Conservation (phyloP, 2,888 invertebrate genomes). For the Drosophila peninsularis region DNA sequence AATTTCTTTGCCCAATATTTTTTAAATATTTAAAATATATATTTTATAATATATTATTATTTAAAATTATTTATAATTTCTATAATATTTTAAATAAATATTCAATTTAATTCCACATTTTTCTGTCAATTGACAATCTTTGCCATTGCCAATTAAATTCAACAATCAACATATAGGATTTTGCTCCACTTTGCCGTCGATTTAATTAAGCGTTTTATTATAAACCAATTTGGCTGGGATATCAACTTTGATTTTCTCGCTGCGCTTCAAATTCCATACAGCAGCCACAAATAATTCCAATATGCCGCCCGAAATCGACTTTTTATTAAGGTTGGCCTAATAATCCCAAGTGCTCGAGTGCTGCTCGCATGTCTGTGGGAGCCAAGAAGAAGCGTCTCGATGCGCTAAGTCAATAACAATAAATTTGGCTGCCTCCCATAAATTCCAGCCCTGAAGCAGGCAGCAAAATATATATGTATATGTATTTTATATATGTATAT, state of each 20-base stretch:
- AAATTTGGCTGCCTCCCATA: constrained; percentile 54
- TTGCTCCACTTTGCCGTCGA: not conserved
- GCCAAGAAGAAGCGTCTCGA: constrained; percentile 2
- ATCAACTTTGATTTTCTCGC: constrained; percentile 11
- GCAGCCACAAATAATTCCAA: constrained; percentile 20
- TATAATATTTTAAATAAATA: too few species aligned
- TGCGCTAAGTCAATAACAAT: constrained; percentile 69
- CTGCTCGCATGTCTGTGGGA: constrained; percentile 7
- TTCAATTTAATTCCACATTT: too few species aligned
- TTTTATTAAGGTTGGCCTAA: constrained; percentile 57
- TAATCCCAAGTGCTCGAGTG: constrained; percentile 38
- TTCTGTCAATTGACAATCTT: too few species aligned
- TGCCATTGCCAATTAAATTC: not conserved
- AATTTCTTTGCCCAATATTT: too few species aligned
- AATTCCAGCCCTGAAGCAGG: constrained; percentile 21
- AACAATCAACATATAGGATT: not conserved
- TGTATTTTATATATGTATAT: not conserved
- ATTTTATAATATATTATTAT: too few species aligned
- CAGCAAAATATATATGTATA: constrained; percentile 9
- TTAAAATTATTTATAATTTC: too few species aligned
- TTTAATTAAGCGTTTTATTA: not conserved
- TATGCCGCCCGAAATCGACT: constrained; percentile 10
- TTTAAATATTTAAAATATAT: too few species aligned
- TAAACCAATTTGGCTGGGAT: constrained; percentile 1
- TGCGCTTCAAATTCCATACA: constrained; percentile 8